Evolutionary conservation across 2,888 invertebrate species (phyloP), one percentile per base, ranked within the genome.

Genomic region (Eudasyphora cyanicolor): DNA sequence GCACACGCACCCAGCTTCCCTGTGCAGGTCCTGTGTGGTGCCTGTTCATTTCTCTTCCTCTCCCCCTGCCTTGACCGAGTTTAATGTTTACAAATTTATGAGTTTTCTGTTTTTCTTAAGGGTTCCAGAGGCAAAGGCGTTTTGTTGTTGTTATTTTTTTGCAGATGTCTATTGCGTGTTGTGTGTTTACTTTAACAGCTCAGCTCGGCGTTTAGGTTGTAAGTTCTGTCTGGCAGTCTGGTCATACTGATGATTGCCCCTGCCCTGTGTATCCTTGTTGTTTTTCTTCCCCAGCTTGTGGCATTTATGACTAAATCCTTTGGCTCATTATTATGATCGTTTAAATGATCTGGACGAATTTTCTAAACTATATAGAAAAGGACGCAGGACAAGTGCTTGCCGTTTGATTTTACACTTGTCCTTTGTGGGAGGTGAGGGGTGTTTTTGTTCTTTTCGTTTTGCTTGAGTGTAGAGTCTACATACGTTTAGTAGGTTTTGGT

Each of bases 101-200:
- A 49, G 38, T 75, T 67, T 75, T 19, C 49, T 14, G 60, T 69
- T 64, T 19, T 38, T 3, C 38, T 7, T 19, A 62, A 35, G 29
- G 51, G 10, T 38, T 64, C 2, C 29, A 54, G 75, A 29, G 32
- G 19, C 35, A 67, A 76, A 71, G 81, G 81, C 71, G 78, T 81
- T 84, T 76, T 78, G 73, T 81, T 84, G 81, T 69, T 84, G 74
- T 79, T 79, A 60, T 76, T 76, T 76, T 49, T 75, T 79, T 85
- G 73, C 85, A 82, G 80, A 81, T 85, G 84, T 77, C 77, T 82
- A 45, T 80, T 80, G 79, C 80, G 82, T 84, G 82, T 62, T 67
- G 79, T 85, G 83, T 86, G 85, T 86, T 86, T 84, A 80, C 76
- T 82, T 86, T 86, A 79, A 82, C 82, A 84, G 82, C 84, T 85